These are phyloP conservation scores for Eurystomus glaucurus DNA, from an alignment of 2,797 vertebrate genomes.

Conservation along the genomic window DNA sequence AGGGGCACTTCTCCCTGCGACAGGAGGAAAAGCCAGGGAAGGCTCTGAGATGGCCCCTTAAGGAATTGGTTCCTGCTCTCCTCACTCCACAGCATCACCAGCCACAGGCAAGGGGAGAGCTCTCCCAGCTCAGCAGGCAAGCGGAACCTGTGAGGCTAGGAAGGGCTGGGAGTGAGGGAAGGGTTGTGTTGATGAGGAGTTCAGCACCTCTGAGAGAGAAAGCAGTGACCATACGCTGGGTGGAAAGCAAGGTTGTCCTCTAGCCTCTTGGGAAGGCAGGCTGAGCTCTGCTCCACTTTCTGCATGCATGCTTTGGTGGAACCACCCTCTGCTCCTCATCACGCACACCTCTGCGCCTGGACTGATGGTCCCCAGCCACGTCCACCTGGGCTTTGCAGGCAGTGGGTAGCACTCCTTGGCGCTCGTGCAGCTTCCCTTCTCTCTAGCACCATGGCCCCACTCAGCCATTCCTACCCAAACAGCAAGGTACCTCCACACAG, in stretches of 20 bases:
- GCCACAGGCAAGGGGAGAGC: not conserved
- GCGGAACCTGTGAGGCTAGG: not conserved
- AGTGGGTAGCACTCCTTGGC: accelerated
- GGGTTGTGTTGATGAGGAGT: not conserved
- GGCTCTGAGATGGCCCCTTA: slow-evolving; percentile 28
- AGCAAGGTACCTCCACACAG: not conserved
- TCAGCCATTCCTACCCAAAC: not conserved
- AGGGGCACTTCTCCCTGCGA: slow-evolving; percentile 81
- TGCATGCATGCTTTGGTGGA: accelerated
- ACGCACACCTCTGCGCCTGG: not conserved
- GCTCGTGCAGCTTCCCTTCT: not conserved
- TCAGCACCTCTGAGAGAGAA: not conserved
- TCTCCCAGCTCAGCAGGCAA: slow-evolving; percentile 63
- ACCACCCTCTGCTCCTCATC: not conserved
- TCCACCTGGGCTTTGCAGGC: not conserved
- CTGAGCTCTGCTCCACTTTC: not conserved
- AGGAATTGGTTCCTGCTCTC: slow-evolving; percentile 57
- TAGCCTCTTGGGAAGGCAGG: not conserved
- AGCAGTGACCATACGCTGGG: not conserved
- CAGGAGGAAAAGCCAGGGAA: not conserved
- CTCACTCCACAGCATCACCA: not conserved
- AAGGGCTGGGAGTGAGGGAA: not conserved
- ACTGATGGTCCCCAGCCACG: not conserved
- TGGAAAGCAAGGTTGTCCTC: not conserved
- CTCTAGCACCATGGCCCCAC: accelerated